Percentiles rank a stretch among this genome's conserved stretches.
These are phyloP conservation scores for Gadus chalcogrammus DNA, from an alignment of 2,113 vertebrate genomes.

Conservation along the genomic window DNA sequence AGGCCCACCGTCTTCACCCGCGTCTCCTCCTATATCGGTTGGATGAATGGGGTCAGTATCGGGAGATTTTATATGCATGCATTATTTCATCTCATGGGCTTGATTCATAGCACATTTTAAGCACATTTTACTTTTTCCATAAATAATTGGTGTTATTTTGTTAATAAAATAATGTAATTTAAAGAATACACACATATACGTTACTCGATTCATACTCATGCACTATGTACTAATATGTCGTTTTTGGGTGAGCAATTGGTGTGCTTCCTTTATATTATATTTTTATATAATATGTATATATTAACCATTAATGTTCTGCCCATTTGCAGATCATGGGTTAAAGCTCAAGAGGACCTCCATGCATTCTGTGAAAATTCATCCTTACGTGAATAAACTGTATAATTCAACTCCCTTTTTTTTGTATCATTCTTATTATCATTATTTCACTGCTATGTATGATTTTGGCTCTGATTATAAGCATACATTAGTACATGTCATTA, in stretches of 20 bases:
- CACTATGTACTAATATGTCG: too few relatives aligned
- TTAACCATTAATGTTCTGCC: not conserved
- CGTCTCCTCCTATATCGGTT: slow-evolving; percentile 82
- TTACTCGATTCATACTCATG: too few relatives aligned
- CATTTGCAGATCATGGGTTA: slow-evolving; percentile 63
- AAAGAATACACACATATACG: too few relatives aligned
- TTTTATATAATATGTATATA: not conserved
- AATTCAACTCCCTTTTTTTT: not conserved
- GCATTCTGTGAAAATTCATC: slow-evolving; percentile 6
- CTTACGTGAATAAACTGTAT: slow-evolving; percentile 49
- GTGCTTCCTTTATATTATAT: not conserved
- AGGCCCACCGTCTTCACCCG: slow-evolving; percentile 91
- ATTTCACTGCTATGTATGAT: too few relatives aligned
- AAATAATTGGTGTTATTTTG: not conserved
- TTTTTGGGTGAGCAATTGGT: not conserved
- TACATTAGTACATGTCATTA: too few relatives aligned
- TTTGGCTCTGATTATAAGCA: too few relatives aligned
- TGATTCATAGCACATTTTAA: too few relatives aligned
- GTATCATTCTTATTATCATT: too few relatives aligned
- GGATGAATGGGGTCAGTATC: slow-evolving; percentile 79
- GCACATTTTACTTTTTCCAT: not conserved
- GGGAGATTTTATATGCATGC: not conserved
- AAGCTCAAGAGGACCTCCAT: slow-evolving; percentile 34
- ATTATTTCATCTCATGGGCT: not conserved
- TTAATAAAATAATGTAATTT: too few relatives aligned